Evolutionary conservation across 2,888 invertebrate genomes (phyloP).

Genomic region (Chirona hameri): DNA sequence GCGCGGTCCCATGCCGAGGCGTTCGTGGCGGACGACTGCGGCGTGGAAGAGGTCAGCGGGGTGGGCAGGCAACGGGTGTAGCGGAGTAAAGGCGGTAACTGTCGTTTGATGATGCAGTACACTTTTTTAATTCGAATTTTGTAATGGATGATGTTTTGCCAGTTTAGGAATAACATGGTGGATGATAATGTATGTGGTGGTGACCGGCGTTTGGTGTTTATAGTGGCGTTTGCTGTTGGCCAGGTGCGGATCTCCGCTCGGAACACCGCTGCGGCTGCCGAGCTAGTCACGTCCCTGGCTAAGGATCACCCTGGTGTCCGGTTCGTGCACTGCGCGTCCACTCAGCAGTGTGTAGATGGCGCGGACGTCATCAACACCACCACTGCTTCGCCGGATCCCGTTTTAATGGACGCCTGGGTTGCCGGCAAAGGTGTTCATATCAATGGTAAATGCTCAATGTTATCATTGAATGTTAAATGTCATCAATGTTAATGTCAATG

Average conservation of each 20-base stretch:
- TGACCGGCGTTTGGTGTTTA: not conserved
- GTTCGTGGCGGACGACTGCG: not conserved
- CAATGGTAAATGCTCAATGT: not conserved
- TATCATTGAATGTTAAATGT: not conserved
- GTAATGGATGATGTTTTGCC: not conserved
- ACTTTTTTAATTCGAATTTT: not conserved
- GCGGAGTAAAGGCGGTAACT: not conserved
- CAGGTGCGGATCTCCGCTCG: not conserved
- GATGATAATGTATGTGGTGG: not conserved
- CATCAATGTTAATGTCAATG: not conserved
- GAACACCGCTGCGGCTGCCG: not conserved
- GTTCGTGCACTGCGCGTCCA: constrained; percentile 42
- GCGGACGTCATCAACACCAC: constrained; percentile 63
- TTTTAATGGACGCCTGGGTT: constrained; percentile 43
- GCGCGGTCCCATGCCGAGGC: not conserved
- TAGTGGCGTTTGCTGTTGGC: not conserved
- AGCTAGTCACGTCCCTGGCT: not conserved
- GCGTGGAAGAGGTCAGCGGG: not conserved
- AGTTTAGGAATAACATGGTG: not conserved
- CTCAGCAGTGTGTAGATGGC: constrained; percentile 52
- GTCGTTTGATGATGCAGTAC: not conserved
- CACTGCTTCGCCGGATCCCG: constrained; percentile 53
- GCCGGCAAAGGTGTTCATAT: not conserved
- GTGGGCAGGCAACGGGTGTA: too few species aligned
- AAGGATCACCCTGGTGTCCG: not conserved